Evolutionary conservation across 2,113 vertebrate genomes (phyloP), one percentile per base, ranked within the genome.

Genomic region (Uria lomvia): DNA sequence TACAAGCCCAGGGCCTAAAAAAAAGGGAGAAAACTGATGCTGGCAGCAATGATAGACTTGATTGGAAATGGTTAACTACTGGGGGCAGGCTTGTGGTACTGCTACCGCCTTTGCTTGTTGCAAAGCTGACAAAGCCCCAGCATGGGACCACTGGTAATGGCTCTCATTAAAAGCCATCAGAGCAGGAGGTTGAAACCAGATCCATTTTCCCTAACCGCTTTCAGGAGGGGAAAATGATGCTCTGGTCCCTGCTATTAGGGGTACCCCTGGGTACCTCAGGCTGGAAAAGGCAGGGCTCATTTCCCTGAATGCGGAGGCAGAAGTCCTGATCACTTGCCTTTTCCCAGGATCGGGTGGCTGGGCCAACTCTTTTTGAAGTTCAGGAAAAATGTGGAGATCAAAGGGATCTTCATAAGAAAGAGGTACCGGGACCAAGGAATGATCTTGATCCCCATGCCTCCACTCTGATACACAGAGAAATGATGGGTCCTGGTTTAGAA

Each of bases 81-180:
- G 26, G 23, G 42, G 15, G 17, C 5, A 23, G 53, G 58, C 42
- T 38, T 55, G 34, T 2, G 8, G 21, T 40, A 8, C 47, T 34
- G 22, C 55, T 85, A 22, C 1, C 1, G 3, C 34, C 52, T 52
- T 81, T 53, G 21, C 49, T 80, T 23, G 24, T 63, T 87, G 85
- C 49, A 68, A 73, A 89, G 80, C 52, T 32, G 14, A 62, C 88
- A 87, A 90, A 93, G 42, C 27, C 82, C 65, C 88, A 88, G 83
- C 4, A 1, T 76, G 83, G n/a, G 30, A 21, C 58, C 9, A 7
- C 62, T 83, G 70, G 52, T 82, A 92, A 90, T 90, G 75, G 79
- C 75, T 94, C 29, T 91, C 63, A 73, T 83, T 95, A 94, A 83
- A 77, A 94, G 83, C 79, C 36, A 9, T 68, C 78, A 63, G 94